Conservation (phyloP, 2,797 vertebrate species). For the Girardinus metallicus region DNA sequence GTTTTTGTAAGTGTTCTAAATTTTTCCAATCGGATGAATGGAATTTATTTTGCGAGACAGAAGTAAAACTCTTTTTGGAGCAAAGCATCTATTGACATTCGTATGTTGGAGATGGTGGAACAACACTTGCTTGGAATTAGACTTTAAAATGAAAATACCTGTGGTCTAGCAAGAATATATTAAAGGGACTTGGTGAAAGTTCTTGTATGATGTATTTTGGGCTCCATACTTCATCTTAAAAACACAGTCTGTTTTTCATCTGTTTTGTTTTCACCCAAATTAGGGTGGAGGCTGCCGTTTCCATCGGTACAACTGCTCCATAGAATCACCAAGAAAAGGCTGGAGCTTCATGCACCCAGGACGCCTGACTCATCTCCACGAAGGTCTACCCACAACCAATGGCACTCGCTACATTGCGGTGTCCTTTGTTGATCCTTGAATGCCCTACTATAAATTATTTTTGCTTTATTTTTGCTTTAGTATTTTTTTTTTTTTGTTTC, state of each 20-base stretch:
- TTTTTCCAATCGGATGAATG: not conserved
- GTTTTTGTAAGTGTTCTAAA: not conserved
- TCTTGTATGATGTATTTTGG: not conserved
- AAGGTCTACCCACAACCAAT: constrained; percentile 95
- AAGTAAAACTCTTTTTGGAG: not conserved
- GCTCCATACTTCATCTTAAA: not conserved
- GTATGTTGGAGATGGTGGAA: not conserved
- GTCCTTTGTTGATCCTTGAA: constrained; percentile 92
- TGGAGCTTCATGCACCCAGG: constrained; percentile 99
- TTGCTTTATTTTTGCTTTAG: constrained; percentile 18
- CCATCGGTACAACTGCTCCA: constrained; percentile 95
- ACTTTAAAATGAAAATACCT: not conserved
- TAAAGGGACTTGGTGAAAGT: not conserved
- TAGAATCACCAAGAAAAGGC: constrained; percentile 94
- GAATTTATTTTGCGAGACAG: not conserved
- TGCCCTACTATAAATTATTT: constrained; percentile 28
- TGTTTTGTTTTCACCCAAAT: not conserved
- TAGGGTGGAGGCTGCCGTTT: constrained; percentile 97
- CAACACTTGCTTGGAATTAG: not conserved
- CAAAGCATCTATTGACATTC: not conserved
- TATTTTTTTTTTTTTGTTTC: constrained; percentile 19
- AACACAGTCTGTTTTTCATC: not conserved
- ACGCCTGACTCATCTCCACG: constrained; percentile 95
- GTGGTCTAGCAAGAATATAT: not conserved
- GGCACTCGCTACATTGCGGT: constrained; percentile 97